Evolutionary conservation across 2,888 invertebrate genomes (phyloP).

Genomic region (Platynereis dumerilii): DNA sequence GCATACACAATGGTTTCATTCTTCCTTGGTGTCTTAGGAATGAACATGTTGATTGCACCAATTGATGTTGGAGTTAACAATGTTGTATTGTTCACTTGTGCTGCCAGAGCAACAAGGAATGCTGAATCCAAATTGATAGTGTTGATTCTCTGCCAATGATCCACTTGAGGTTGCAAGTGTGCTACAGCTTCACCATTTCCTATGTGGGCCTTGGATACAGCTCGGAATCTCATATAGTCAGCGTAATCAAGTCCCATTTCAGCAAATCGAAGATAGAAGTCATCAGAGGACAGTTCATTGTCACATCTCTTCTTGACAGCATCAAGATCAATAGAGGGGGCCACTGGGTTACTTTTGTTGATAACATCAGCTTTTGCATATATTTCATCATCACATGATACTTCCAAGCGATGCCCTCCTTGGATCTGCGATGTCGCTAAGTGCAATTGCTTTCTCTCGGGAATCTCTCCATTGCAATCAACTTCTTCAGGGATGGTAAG

Average conservation of each 20-base stretch:
- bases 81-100: conserved; percentile 9
- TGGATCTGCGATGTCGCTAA: not conserved
- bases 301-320: conserved; percentile 1
- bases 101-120: conserved; percentile 17
- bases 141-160: conserved; percentile 15
- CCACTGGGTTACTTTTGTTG: not conserved
- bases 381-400: conserved; percentile 5
- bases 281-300: conserved; percentile 4
- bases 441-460: conserved; percentile 11
- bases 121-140: conserved; percentile 14
- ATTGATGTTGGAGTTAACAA: conserved; percentile 8
- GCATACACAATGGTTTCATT: conserved; percentile 1
- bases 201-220: conserved; percentile 10
- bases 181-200: conserved; percentile 15
- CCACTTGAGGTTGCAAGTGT: not conserved
- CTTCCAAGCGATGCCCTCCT: not conserved
- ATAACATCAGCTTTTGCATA: conserved; percentile 10
- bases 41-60: not conserved
- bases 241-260: conserved; percentile 20
- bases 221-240: conserved; percentile 11
- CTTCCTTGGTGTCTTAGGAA: conserved; percentile 5
- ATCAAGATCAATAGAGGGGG: not conserved
- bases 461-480: conserved; percentile 8
- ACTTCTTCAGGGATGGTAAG: conserved; percentile 1
- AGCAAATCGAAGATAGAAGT: conserved; percentile 16